Percentiles rank a stretch among this genome's conserved stretches.
These are phyloP conservation scores for Melanostigma gelatinosum DNA, from an alignment of 2,113 vertebrate genomes.

Conservation along the genomic window DNA sequence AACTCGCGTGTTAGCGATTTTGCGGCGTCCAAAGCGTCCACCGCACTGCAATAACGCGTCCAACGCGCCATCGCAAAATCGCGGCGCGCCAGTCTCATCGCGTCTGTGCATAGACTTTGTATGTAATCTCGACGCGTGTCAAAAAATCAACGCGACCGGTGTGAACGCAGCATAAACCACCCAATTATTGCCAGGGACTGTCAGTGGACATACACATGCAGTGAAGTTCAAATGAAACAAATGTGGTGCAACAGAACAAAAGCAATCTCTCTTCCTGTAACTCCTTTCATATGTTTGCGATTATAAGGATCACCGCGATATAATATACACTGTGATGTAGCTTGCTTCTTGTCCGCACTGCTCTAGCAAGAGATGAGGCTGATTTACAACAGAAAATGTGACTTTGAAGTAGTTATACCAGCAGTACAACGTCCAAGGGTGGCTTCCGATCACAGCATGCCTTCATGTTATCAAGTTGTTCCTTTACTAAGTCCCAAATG, in stretches of 20 bases:
- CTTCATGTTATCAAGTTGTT: conserved; percentile 42
- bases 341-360: neutral
- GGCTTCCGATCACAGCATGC: conserved; percentile 42
- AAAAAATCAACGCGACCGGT: too few species aligned
- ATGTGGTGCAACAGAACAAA: conserved; percentile 44
- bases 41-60: too few species aligned
- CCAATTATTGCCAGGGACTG: conserved; percentile 53
- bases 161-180: too few species aligned
- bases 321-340: conserved; percentile 1
- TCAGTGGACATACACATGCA: conserved; percentile 21
- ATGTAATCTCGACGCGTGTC: too few species aligned
- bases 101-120: too few species aligned
- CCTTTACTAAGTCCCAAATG: conserved; percentile 3
- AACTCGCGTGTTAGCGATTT: too few species aligned
- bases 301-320: conserved; percentile 30
- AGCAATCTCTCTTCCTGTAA: conserved; percentile 25
- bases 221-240: conserved; percentile 57
- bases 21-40: too few species aligned
- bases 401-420: conserved; percentile 58
- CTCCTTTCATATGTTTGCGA: conserved; percentile 46
- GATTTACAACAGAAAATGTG: conserved; percentile 31
- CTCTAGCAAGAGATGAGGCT: conserved; percentile 30
- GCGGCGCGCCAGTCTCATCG: too few species aligned
- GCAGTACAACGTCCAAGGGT: conserved; percentile 28
- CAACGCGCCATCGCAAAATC: too few species aligned